phyloP scores from a whole-genome alignment of 1,140 invertebrate species.

The Formica exsecta region DNA sequence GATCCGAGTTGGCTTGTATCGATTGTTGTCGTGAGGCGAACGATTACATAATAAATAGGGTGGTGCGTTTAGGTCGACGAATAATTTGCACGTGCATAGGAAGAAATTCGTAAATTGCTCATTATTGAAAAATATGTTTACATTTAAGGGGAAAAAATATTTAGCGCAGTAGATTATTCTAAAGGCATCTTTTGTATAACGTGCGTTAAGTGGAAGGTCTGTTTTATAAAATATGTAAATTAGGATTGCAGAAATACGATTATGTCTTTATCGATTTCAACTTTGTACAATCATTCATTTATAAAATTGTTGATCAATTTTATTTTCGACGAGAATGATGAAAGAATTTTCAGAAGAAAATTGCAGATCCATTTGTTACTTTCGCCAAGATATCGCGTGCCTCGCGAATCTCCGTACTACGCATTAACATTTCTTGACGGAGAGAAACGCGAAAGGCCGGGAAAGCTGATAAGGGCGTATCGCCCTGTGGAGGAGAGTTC shows the following conservation, averaged over 20 bases:
- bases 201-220: neutral
- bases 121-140: neutral
- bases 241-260: slow-evolving; percentile 5
- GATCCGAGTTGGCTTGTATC: neutral
- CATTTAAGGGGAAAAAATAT: neutral
- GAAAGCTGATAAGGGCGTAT: slow-evolving; percentile 38
- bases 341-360: slow-evolving; percentile 1
- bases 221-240: neutral
- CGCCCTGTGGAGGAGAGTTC: slow-evolving; percentile 10
- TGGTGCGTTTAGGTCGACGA: neutral
- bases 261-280: neutral
- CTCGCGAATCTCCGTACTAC: slow-evolving; percentile 4
- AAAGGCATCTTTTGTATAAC: neutral
- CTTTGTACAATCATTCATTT: neutral
- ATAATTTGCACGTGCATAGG: neutral
- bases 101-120: slow-evolving; percentile 20
- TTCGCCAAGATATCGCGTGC: slow-evolving; percentile 47
- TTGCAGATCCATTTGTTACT: slow-evolving; percentile 47
- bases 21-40: neutral
- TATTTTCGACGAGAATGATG: slow-evolving; percentile 15
- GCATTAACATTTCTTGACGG: slow-evolving; percentile 45
- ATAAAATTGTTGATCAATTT: neutral
- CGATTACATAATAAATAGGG: slow-evolving; percentile 34
- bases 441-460: slow-evolving; percentile 14
- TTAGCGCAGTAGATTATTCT: neutral